Evolutionary conservation across 2,888 invertebrate species (phyloP).

Genomic region (Julus scandinavius): DNA sequence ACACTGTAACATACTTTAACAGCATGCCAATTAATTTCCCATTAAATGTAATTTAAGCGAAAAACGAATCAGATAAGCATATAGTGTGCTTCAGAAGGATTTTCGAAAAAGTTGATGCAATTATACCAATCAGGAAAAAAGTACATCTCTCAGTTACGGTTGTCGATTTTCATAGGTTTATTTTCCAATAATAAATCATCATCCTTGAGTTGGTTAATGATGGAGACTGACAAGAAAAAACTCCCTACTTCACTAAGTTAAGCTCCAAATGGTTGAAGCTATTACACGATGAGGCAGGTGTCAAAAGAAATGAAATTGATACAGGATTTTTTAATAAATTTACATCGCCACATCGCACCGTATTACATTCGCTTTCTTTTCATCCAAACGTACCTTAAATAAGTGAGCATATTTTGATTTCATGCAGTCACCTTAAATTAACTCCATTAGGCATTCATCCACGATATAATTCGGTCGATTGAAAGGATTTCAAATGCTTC

Average conservation of each 20-base stretch:
- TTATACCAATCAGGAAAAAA: not conserved
- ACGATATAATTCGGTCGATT: constrained; percentile 2
- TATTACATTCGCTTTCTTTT: constrained; percentile 17
- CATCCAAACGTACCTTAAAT: not conserved
- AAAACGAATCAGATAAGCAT: not conserved
- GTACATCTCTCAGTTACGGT: constrained; percentile 40
- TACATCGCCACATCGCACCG: constrained; percentile 42
- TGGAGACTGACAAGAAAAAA: constrained; percentile 45
- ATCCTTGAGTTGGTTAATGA: constrained; percentile 31
- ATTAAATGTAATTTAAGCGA: not conserved
- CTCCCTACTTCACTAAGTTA: not conserved
- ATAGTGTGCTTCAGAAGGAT: not conserved
- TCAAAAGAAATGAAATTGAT: constrained; percentile 37
- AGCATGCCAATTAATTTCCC: not conserved
- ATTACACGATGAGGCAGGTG: constrained; percentile 48
- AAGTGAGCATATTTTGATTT: constrained; percentile 24
- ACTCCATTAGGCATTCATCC: not conserved
- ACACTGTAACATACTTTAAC: too few relatives aligned
- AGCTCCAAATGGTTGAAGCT: not conserved
- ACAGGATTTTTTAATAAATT: constrained; percentile 4
- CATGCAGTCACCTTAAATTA: constrained; percentile 24
- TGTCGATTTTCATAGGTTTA: constrained; percentile 47
- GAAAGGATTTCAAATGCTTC: not conserved
- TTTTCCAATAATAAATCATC: constrained; percentile 43
- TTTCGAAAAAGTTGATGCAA: constrained; percentile 18